phyloP scores from a whole-genome alignment of 2,797 vertebrate genomes.

The Clarias platycephalus region DNA sequence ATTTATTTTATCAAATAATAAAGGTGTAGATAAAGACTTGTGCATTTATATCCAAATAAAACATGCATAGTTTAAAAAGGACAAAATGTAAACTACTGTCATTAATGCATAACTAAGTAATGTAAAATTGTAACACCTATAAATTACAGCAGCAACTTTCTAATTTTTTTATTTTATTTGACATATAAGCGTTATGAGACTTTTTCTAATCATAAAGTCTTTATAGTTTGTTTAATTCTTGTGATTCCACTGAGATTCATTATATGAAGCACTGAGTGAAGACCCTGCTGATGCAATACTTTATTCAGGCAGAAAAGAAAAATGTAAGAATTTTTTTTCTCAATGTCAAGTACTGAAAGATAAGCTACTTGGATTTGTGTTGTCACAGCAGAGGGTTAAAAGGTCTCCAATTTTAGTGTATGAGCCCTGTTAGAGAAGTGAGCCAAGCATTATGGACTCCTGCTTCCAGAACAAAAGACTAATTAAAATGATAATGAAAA shows the following conservation, averaged over 20 bases:
- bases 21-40: background rate
- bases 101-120: background rate
- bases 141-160: background rate
- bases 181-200: background rate
- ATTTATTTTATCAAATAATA: background rate
- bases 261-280: background rate
- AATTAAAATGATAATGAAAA: constrained; percentile 54
- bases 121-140: background rate
- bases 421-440: constrained; percentile 5
- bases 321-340: too few species aligned
- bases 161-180: background rate
- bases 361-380: constrained; percentile 8
- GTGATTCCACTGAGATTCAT: background rate
- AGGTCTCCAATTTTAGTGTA: background rate
- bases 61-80: background rate
- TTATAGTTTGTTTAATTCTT: background rate
- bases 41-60: background rate
- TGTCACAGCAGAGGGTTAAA: background rate
- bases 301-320: background rate
- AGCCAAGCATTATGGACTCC: constrained; percentile 26
- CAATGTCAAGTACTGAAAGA: background rate
- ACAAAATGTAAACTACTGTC: background rate
- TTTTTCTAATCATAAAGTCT: background rate
- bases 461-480: constrained; percentile 48
- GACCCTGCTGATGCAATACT: background rate